Base-by-base conservation (phyloP, 2,888 invertebrate species). In the Thereva unica region DNA sequence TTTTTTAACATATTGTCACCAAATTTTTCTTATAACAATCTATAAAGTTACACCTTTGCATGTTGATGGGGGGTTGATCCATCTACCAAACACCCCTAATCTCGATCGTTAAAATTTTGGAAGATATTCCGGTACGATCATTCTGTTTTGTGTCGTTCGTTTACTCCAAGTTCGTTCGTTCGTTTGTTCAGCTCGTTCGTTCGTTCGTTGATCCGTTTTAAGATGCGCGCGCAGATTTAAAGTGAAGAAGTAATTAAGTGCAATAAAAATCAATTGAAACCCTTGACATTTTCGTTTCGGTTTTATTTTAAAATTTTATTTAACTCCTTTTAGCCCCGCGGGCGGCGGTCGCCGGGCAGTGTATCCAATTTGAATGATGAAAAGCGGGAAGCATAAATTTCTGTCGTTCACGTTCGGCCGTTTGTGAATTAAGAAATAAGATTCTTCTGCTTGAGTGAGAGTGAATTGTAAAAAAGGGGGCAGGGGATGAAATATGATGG, bases 241-340 rank as follows among this genome's bases (percentile, higher is more conserved):
- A 47, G 7, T n/a, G 12, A 10, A 10, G 53, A 44, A 64, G 47
- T 54, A 64, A 64, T 64, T 64, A 64, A 64, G 47, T 37, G 54
- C 54, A 64, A 64, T 64, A 64, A 64, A 47, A 64, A 54, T 64
- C 64, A 64, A 64, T 64, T 64, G 64, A 55, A 55, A 45, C 47
- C 44, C 50, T 61, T 40, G 49, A 50, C 35, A 34, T 61, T 61
- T 53, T 53, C 6, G 10, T 49, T 49, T 57, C 45, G 34, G 23
- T 35, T 57, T 57, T 57, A 23, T 57, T 55, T 12, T 55, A 9
- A 38, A 47, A 12, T 50, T 47, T 35, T 37, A 47, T 3, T 47
- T 44, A 4, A 47, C 35, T 35, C 47, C 47, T 38, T 57, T 47
- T 5, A 23, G 23, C 23, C 23, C 23, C 23, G 1, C 38, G 37